Base-by-base conservation (phyloP, 1,140 invertebrate genomes). In the Aphelinus certus region DNA sequence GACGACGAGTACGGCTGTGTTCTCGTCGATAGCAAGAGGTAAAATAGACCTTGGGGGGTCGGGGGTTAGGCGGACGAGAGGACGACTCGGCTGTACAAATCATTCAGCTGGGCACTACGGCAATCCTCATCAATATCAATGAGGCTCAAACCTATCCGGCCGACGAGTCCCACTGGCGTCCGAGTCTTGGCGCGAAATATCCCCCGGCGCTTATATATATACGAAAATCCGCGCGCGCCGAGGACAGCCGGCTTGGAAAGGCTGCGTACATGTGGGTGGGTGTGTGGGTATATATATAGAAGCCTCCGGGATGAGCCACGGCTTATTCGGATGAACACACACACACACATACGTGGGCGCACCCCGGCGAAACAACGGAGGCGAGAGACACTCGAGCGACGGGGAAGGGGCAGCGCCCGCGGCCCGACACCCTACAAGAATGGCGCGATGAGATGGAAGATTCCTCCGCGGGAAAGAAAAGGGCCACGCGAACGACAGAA, bases 391-490 rank as follows among this genome's bases (percentile, higher is more conserved):
- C 78, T 79, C 77, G 72, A 66, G 55, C 58, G 71, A 63, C 45
- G 55, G 43, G 7, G 7, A 45, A 78, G 79, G 80, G 79, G 79
- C 77, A 60, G 56, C 57, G 81, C 82, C 82, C 74, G 79, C 78
- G 78, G 83, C 81, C 81, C 80, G 78, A 83, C 81, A 83, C 81
- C 75, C 60, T 78, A 74, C 77, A 83, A 84, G 82, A 84, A 85
- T 85, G 74, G 78, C 64, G 66, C 75, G 71, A 77, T 60, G 56
- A 69, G 48, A 76, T 57, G 51, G 63, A 57, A 77, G 63, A 77
- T 46, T 46, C 26, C 46, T 2, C 9, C 5, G 45, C 70, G 46
- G 57, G 73, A 75, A 76, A 26, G 26, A 26, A 26, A 71, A 53
- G 51, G 51, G 4, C n/a, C 7, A n/a, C 6, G 46, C 7, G 46